Conservation (phyloP, 2,888 invertebrate species). For the Hedychridium roseum region DNA sequence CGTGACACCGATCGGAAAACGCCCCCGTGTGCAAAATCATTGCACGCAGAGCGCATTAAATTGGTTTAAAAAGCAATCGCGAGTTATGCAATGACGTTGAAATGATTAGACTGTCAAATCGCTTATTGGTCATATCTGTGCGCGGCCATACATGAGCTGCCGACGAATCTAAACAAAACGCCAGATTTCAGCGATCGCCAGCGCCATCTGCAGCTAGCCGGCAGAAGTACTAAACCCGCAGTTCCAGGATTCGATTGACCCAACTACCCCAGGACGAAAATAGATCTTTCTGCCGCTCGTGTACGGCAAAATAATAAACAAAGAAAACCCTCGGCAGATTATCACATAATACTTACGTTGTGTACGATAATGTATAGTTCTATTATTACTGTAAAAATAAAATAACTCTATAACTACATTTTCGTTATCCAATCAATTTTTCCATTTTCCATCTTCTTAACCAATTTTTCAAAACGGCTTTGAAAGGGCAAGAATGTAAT, state of each 20-base stretch:
- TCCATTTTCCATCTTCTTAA: too few species aligned
- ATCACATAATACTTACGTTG: too few species aligned
- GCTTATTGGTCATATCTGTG: conserved; percentile 34
- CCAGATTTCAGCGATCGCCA: conserved; percentile 16
- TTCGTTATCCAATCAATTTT: too few species aligned
- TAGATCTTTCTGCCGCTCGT: too few species aligned
- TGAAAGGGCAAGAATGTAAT: too few species aligned
- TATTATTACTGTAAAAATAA: too few species aligned
- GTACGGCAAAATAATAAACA: too few species aligned
- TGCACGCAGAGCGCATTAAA: conserved; percentile 30
- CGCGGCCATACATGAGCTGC: conserved; percentile 6
- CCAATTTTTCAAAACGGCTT: too few species aligned
- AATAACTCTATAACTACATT: too few species aligned
- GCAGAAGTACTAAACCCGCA: conserved; percentile 16
- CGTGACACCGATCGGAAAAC: conserved; percentile 39
- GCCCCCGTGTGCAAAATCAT: conserved; percentile 35
- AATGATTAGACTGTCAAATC: conserved; percentile 47
- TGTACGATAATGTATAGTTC: too few species aligned
- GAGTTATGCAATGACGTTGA: conserved; percentile 42
- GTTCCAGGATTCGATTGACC: conserved; percentile 27
- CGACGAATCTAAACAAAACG: conserved; percentile 24
- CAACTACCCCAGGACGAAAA: too few species aligned
- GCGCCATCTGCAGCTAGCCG: conserved; percentile 17
- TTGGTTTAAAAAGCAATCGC: conserved; percentile 35
- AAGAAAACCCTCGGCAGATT: too few species aligned